Base-by-base conservation (phyloP, 2,888 invertebrate genomes). In the Chymomyza amoena region DNA sequence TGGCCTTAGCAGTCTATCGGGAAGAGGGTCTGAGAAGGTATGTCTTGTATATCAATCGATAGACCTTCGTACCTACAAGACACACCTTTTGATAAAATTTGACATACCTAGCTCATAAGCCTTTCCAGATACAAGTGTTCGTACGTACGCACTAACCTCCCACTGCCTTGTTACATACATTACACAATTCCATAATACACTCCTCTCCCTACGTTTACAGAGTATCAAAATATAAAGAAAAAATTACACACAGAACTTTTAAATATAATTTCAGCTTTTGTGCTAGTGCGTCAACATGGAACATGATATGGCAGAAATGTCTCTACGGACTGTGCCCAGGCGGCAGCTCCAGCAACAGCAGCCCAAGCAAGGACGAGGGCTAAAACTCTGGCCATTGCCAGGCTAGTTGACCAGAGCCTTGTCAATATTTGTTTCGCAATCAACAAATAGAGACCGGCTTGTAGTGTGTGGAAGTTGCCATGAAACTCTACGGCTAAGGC, bases 221-320 rank as follows among this genome's bases (percentile, higher is more conserved):
- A 0, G 32, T 32, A 32, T 32, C 6, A 0, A 32, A 32, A 32
- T 32, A n/a, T 9, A 65, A 52, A 60, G 54, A 13, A 39, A 56
- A 65, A 68, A 63, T 56, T 51, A 66, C 36, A 61, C 56, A 57
- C 57, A 66, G 68, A 78, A 73, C 75, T 84, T 87, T 87, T 85
- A 87, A 85, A 87, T 85, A 87, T 85, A 85, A 87, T 85, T 85
- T 87, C 68, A 74, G 87, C 85, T 79, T 85, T 83, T 84, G 84
- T 84, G 87, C 84, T 77, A 82, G 79, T 84, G 83, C 86, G 83
- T 81, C 86, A 83, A 86, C 83, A 86, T 81, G 81, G 73, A 80
- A 84, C 87, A 86, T 81, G 87, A 84, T 84, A 84, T 84, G 80
- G 75, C 81, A 66, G 18, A 66, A 64, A 16, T 73, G 70, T 79